These are phyloP conservation scores for Notospermus geniculatus DNA, from an alignment of 1,140 invertebrate genomes.

Conservation along the genomic window DNA sequence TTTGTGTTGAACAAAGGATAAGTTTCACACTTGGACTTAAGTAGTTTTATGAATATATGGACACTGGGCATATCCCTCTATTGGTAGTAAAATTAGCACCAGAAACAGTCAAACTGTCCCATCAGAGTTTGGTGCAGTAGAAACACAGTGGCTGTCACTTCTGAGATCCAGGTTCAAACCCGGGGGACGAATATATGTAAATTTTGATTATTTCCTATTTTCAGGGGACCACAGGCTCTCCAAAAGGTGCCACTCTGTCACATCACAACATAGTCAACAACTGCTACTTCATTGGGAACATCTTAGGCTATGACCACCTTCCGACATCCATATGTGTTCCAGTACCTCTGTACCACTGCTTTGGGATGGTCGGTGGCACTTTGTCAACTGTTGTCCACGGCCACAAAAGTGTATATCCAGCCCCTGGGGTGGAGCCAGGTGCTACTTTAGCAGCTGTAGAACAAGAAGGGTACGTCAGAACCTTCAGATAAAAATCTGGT, in stretches of 20 bases:
- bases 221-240: slow-evolving; percentile 77
- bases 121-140: too few relatives aligned
- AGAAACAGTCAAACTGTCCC: too few relatives aligned
- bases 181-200: too few relatives aligned
- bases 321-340: slow-evolving; percentile 67
- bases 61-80: too few relatives aligned
- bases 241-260: slow-evolving; percentile 82
- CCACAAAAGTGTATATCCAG: background rate
- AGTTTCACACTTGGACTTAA: too few relatives aligned
- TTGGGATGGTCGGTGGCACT: slow-evolving; percentile 73
- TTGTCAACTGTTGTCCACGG: slow-evolving; percentile 59
- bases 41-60: too few relatives aligned
- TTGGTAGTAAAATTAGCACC: too few relatives aligned
- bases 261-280: slow-evolving; percentile 88
- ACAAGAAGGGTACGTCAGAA: slow-evolving; percentile 45
- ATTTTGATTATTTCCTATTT: too few relatives aligned
- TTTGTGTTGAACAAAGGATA: too few relatives aligned
- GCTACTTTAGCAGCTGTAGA: slow-evolving; percentile 2
- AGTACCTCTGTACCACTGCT: slow-evolving; percentile 91
- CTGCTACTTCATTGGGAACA: slow-evolving; percentile 65
- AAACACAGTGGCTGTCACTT: too few relatives aligned
- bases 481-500: too few relatives aligned
- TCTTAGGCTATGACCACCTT: slow-evolving; percentile 62
- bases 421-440: slow-evolving; percentile 2
- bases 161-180: too few relatives aligned